A percentile compares a stretch with the other conserved stretches of the same genome.
Evolutionary conservation across 2,888 invertebrate species (phyloP).

Genomic region (Scaptomyza flava): DNA sequence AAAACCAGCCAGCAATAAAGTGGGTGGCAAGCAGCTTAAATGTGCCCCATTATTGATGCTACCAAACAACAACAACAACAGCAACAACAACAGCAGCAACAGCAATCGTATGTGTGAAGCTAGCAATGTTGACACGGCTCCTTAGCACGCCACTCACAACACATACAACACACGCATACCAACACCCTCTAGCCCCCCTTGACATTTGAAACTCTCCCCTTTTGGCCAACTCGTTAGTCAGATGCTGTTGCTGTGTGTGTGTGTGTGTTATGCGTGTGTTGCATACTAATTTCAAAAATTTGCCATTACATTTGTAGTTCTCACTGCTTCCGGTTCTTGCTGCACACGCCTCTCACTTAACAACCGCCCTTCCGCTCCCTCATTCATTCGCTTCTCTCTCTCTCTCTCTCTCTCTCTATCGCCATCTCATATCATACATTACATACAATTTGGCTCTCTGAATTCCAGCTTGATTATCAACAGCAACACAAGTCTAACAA

Average conservation of each 20-base stretch:
- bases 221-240: background rate
- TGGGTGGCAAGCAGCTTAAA: slow-evolving; percentile 68
- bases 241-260: slow-evolving; percentile 12
- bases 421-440: slow-evolving; percentile 21
- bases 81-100: background rate
- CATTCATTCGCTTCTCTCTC: background rate
- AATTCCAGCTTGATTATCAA: slow-evolving; percentile 64
- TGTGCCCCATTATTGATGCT: slow-evolving; percentile 69
- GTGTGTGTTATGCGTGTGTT: slow-evolving; percentile 70
- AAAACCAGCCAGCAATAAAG: slow-evolving; percentile 70
- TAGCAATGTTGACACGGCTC: slow-evolving; percentile 50
- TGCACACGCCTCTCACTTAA: slow-evolving; percentile 1
- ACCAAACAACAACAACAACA: slow-evolving; percentile 2
- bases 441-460: slow-evolving; percentile 48
- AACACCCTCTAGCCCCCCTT: slow-evolving; percentile 3
- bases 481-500: slow-evolving; percentile 56
- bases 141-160: slow-evolving; percentile 42
- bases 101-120: slow-evolving; percentile 8
- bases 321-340: slow-evolving; percentile 38
- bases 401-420: background rate
- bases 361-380: background rate
- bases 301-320: slow-evolving; percentile 76
- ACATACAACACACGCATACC: background rate
- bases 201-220: slow-evolving; percentile 14
- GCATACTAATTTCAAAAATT: slow-evolving; percentile 79